Percentiles rank a stretch among this genome's conserved stretches.
phyloP scores from a whole-genome alignment of 2,797 vertebrate species.

The Phalloptychus januarius region DNA sequence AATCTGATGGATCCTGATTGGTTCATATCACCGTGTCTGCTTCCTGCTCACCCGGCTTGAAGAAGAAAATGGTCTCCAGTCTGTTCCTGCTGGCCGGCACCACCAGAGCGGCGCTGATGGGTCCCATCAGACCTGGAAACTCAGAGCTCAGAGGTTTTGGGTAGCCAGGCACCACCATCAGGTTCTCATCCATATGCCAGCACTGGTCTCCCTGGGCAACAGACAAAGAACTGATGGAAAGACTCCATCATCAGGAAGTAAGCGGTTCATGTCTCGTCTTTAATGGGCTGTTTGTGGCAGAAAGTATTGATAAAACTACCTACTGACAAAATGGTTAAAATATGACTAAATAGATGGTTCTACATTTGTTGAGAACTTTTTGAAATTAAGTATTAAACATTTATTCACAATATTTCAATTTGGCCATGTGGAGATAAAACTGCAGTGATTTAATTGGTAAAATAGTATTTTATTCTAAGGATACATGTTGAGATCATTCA shows the following conservation, averaged over 20 bases:
- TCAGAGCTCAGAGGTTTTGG: slow-evolving; percentile 85
- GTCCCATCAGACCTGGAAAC: slow-evolving; percentile 87
- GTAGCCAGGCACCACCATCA: slow-evolving; percentile 84
- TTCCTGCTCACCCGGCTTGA: slow-evolving; percentile 83
- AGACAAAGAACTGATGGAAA: background rate
- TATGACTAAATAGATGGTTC: too few species aligned
- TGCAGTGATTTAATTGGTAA: too few species aligned
- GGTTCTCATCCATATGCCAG: slow-evolving; percentile 89
- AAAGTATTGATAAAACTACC: too few species aligned
- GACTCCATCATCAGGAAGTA: background rate
- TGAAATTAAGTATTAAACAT: too few species aligned
- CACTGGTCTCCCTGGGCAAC: slow-evolving; percentile 81
- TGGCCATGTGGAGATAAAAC: too few species aligned
- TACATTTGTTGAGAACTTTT: too few species aligned
- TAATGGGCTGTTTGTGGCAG: too few species aligned
- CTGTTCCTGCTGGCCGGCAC: slow-evolving; percentile 79
- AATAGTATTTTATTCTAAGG: too few species aligned
- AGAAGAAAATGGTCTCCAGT: slow-evolving; percentile 89
- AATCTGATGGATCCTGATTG: background rate
- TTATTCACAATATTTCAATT: too few species aligned
- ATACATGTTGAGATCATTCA: background rate
- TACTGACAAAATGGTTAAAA: too few species aligned
- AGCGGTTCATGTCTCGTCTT: too few species aligned
- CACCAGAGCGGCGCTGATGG: slow-evolving; percentile 83
- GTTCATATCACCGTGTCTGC: background rate